Evolutionary conservation across 2,888 invertebrate species (phyloP), one percentile per base, ranked within the genome.

Genomic region (Pyrrhia umbra): DNA sequence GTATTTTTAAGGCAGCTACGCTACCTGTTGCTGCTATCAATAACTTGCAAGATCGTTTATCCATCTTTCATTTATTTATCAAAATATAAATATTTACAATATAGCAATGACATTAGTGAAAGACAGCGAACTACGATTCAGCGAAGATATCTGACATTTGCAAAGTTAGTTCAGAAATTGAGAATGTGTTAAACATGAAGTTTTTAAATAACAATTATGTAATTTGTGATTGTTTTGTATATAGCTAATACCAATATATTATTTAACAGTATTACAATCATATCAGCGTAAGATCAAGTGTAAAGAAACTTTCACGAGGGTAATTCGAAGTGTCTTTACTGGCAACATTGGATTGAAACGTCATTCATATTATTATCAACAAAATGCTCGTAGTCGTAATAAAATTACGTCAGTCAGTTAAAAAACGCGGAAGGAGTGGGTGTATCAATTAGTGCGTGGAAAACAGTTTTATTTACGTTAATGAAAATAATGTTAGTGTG

Each of bases 1-100:
- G 97, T 68, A 99, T 90, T 95, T 99, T 99, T 49, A 99, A 96
- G 15, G 98, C 96, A 47, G 99, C 99, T 10, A 99, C 99, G 91
- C 99, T 99, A 51, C 99, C 99, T 2, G 99, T 99, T 77, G 98
- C 98, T 42, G 97, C 98, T 72, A 99, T 92, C 57, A 99, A 91
- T 74, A 99, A 88, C 88, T 97, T 97, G 65, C 78, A 89, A 6
- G 79, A 71, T 25, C 75, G 76, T 72, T 81, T 86, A 37, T 88
- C 89, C 92, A 92, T 92, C 62, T 59, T 77, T 23, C 39, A 30
- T 21, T 30, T 51, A 56, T 27, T 52, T 39, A 6, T 30, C 5
- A 8, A 34, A 50, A 49, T 30, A 43, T 27, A 75, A 75, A 69
- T 75, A 69, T 65, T 76, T 73, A 73, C 73, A 54, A 34, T 18